Base-by-base conservation (phyloP, 2,888 invertebrate species). In the Myopa tessellatipennis region DNA sequence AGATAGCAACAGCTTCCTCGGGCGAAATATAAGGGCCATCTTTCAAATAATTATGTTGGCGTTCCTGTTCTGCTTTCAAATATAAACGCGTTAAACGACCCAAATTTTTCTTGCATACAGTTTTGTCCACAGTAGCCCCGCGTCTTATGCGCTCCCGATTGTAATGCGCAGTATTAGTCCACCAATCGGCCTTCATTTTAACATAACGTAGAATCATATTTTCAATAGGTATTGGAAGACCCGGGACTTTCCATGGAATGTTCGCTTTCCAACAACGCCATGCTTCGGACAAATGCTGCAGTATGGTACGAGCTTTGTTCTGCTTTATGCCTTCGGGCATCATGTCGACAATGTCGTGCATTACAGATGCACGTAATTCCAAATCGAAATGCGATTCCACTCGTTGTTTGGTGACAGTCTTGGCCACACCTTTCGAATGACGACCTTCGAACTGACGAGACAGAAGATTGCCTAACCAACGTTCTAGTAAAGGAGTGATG, bases 301-400 rank as follows among this genome's bases (percentile, higher is more conserved):
- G 91, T 84, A 99, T 99, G 4, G 99, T 99, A 83, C 99, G 92
- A 0, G 99, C 99, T 89, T 99, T 99, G 90, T 99, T 99, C 90
- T 99, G 99, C 87, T 99, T 99, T 88, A 99, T 99, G 81, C 99
- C 99, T 90, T 99, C 99, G 0, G 99, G 99, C 99, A 99, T 99
- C 99, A 99, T 99, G 87, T 99, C 99, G n/a, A 99, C 95, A 82
- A 99, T 99, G 87, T 99, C 99, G 90, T 95, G 94, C 95, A 95
- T 95, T 3, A 96, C 99, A 0, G 98, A 98, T 18, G 98, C 98
- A 83, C 99, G 93, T 86, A 99, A 90, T 89, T 99, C 99, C 83
- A 99, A 91, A 92, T 99, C 99, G 90, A 99, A 99, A 91, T 99
- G 99, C 67, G 98, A 98, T 88, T 99, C 99, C 0, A 99, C 99